phyloP scores from a whole-genome alignment of 2,888 invertebrate genomes.

The Eilema griseolum region DNA sequence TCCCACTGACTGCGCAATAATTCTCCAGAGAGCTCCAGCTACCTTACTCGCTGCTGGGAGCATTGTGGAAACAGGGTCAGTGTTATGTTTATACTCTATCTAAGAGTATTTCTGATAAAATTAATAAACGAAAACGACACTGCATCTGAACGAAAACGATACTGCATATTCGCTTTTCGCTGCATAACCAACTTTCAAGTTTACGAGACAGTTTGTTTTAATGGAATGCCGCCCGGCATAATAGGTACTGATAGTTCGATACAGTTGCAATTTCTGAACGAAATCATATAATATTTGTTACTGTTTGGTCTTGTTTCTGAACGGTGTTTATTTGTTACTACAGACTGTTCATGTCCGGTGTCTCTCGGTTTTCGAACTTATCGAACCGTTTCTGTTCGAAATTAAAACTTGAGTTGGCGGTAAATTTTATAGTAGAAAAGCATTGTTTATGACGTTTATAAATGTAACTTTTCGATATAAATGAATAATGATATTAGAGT shows the following conservation, averaged over 20 bases:
- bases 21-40: too few species aligned
- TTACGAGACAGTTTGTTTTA: slow-evolving; percentile 1
- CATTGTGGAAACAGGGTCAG: too few species aligned
- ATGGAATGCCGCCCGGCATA: not conserved
- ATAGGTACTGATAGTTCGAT: not conserved
- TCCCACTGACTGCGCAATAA: too few species aligned
- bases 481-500: too few species aligned
- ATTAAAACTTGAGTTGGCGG: not conserved
- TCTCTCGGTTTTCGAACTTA: not conserved
- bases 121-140: not conserved
- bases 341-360: not conserved
- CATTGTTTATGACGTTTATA: not conserved
- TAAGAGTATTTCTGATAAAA: not conserved
- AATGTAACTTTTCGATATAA: not conserved
- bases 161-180: not conserved
- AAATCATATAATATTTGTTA: not conserved
- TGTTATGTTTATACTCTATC: too few species aligned
- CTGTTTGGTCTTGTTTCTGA: not conserved
- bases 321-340: not conserved
- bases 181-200: not conserved
- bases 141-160: not conserved
- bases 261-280: not conserved
- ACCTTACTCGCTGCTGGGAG: too few species aligned
- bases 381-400: not conserved
- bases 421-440: not conserved